Conservation (phyloP, 23 tunicate genomes). For the Styela clava region DNA sequence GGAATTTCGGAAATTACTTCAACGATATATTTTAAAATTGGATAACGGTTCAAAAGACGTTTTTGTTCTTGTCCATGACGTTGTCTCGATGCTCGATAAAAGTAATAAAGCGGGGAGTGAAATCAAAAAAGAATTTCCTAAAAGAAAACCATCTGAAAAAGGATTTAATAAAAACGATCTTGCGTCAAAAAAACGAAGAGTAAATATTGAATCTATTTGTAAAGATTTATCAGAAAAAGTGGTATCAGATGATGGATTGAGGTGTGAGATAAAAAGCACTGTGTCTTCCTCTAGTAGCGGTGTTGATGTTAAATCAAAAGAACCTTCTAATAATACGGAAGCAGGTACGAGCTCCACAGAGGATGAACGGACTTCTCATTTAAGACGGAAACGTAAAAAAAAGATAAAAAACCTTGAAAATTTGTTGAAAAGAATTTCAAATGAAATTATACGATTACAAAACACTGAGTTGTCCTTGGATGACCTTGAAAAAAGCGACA, state of each 20-base stretch:
- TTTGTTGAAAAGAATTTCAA: slow-evolving; percentile 9
- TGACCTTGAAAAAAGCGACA: slow-evolving; percentile 48
- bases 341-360: neutral
- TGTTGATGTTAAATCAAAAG: too few relatives aligned
- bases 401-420: slow-evolving; percentile 7
- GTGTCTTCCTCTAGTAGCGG: neutral
- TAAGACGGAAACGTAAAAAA: neutral
- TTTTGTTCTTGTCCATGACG: neutral
- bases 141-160: neutral
- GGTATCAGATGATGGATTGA: neutral
- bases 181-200: neutral
- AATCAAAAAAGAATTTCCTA: neutral
- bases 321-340: too few relatives aligned
- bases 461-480: slow-evolving; percentile 55
- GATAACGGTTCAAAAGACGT: neutral
- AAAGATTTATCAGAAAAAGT: neutral
- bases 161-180: neutral
- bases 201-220: neutral
- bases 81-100: neutral
- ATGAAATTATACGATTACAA: slow-evolving; percentile 58
- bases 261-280: neutral
- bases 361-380: neutral
- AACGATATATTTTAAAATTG: neutral
- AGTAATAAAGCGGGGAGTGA: neutral
- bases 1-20: neutral